Evolutionary conservation across 2,797 vertebrate genomes (phyloP), one percentile per base, ranked within the genome.

Genomic region (Gouania willdenowi): DNA sequence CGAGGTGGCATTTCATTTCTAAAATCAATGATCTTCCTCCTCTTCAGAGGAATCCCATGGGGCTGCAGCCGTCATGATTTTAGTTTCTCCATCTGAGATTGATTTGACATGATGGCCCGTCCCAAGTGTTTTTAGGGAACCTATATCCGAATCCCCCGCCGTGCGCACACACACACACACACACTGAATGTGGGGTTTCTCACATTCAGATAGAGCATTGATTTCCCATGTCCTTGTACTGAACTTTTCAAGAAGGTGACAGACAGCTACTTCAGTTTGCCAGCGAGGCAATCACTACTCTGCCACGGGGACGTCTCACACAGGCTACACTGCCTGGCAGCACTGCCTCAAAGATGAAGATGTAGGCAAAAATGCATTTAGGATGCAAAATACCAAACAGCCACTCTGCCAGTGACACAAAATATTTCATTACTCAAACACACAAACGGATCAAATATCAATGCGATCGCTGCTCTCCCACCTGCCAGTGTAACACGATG

Each of bases 181-280:
- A 47, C 26, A 44, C 19, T 32, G 35, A 14, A 11, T 7, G n/a
- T 62, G 53, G 49, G 42, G 46, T 48, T 63, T 67, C 69, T 77
- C 68, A 47, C 62, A 66, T 68, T 77, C 68, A 67, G 75, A 71
- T 62, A 76, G 37, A 61, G 64, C 76, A 85, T 80, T 79, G 83
- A 87, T 88, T 86, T 79, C 51, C 53, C 43, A 38, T 72, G 85
- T 85, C 84, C 81, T 85, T 87, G 71, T 58, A 44, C 41, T 75
- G 78, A 84, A 82, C 71, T 75, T 81, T 73, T 83, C 65, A 70
- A 63, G 20, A 80, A 78, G 68, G 75, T 79, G 78, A 81, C 76
- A 77, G 72, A 79, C 76, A 75, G 55, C 66, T 73, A 52, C 60
- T 56, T 39, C 16, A 55, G 41, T 65, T 55, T 60, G 66, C 54